Evolutionary conservation across 1,140 invertebrate genomes (phyloP).

Genomic region (Agrilus planipennis): DNA sequence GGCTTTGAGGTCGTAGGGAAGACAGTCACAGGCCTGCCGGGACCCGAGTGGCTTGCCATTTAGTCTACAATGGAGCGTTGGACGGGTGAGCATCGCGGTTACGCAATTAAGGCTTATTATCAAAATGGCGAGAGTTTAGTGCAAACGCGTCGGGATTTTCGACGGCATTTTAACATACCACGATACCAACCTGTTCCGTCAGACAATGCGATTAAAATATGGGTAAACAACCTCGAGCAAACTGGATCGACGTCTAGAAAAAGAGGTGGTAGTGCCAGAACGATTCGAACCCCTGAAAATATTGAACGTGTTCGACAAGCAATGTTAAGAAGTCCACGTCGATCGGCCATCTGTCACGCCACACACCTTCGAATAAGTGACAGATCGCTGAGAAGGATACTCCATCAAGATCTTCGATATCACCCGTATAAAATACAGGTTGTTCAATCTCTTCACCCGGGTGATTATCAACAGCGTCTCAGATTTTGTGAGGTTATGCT

Average conservation of each 20-base stretch:
- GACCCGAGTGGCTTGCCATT: conserved; percentile 7
- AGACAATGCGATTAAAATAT: conserved; percentile 8
- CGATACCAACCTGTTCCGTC: conserved; percentile 10
- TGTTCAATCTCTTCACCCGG: conserved; percentile 9
- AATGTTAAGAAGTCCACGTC: background rate
- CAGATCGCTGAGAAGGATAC: conserved; percentile 1
- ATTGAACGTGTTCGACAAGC: conserved; percentile 4
- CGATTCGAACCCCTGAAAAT: conserved; percentile 6
- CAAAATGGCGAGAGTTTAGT: conserved; percentile 7
- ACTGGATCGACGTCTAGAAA: conserved; percentile 7
- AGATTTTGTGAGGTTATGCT: conserved; percentile 9
- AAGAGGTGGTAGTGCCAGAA: conserved; percentile 8
- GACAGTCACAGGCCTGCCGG: no score
- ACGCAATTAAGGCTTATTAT: conserved; percentile 6
- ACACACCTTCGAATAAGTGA: background rate
- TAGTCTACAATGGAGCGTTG: conserved; percentile 11
- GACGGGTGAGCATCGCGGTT: conserved; percentile 9
- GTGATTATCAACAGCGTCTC: conserved; percentile 10
- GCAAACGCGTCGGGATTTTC: conserved; percentile 1
- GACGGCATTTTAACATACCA: conserved; percentile 11
- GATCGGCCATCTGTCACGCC: background rate
- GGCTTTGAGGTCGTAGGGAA: no score
- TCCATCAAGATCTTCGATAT: conserved; percentile 7
- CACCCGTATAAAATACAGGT: conserved; percentile 10
- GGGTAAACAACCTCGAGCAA: conserved; percentile 9